Base-by-base conservation (phyloP, 2,797 vertebrate species). In the Aulostomus chinensis region DNA sequence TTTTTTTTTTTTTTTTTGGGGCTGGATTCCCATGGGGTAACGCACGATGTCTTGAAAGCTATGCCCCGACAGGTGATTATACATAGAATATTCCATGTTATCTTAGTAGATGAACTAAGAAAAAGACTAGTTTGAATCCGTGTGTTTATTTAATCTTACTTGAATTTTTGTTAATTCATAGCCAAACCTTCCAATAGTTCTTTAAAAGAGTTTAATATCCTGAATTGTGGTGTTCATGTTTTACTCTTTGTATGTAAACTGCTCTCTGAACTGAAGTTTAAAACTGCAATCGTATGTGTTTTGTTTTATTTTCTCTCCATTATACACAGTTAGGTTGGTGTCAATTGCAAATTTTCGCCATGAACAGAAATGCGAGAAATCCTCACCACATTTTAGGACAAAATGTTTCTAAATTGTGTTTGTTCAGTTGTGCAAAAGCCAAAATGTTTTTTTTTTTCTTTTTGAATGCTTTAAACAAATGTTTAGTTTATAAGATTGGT, bases 1-100 rank as follows among this genome's bases (percentile, higher is more conserved):
- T 90, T 33, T 78, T 83, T 58, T 58, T 29, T 37, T 35, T 34
- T 66, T 61, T 68, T 86, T 80, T 58, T 61, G 73, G 91, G 90
- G 90, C 91, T 91, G 91, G 91, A 86, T 90, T 90, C 90, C 87
- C 88, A 84, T 33, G 58, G 87, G 81, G 78, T 78, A 51, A 78
- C 9, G 50, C 78, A 76, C 17, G 30, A 69, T 67, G 48, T 76
- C 68, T 81, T 78, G 61, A 83, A 83, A 79, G 74, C 80, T 84
- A 56, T 35, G 56, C 78, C 85, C 78, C 62, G 28, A 72, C 74
- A 65, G 74, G 74, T 80, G 62, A 85, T 54, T 72, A 78, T 72
- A 75, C 60, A 32, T 80, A 78, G 69, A 58, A 81, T 79, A 70
- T 76, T 84, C 46, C 45, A 66, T 76, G 63, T 81, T 74, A 42